These are phyloP conservation scores for Trochalopteron elliotii DNA, from an alignment of 2,113 vertebrate species.

Conservation along the genomic window DNA sequence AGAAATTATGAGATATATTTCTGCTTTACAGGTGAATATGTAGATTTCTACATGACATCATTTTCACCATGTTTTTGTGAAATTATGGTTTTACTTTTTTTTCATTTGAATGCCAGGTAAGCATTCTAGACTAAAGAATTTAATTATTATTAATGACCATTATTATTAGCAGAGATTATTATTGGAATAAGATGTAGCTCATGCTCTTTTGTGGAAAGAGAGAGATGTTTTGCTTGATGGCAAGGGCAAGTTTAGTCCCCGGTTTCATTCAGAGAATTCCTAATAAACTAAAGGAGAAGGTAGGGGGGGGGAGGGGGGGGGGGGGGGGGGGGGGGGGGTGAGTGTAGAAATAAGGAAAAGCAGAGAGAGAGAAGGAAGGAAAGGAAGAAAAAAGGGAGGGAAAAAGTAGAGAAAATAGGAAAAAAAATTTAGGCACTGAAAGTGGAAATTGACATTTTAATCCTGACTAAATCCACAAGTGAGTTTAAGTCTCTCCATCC, in stretches of 20 bases:
- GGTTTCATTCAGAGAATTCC: not conserved
- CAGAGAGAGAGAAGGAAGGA: not conserved
- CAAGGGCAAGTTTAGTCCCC: not conserved
- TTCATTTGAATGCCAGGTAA: not conserved
- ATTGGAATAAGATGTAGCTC: not conserved
- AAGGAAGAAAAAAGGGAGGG: not conserved
- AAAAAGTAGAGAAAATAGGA: not conserved
- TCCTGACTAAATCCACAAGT: not conserved
- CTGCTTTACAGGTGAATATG: not conserved
- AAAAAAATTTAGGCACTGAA: not conserved
- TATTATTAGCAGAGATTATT: not conserved
- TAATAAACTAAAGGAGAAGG: not conserved
- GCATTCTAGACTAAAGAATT: not conserved
- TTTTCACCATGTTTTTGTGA: not conserved
- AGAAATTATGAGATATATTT: not conserved
- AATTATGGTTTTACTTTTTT: not conserved
- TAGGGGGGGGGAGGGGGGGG: not conserved
- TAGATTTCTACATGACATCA: not conserved
- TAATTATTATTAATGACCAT: not conserved
- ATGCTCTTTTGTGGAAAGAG: not conserved
- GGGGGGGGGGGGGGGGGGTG: accelerated
- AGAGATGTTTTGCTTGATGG: not conserved
- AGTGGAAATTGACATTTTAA: not conserved
- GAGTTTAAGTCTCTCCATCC: not conserved
- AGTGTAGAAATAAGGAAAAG: not conserved